Evolutionary conservation across 2,797 vertebrate species (phyloP).

Genomic region (Enoplosus armatus): DNA sequence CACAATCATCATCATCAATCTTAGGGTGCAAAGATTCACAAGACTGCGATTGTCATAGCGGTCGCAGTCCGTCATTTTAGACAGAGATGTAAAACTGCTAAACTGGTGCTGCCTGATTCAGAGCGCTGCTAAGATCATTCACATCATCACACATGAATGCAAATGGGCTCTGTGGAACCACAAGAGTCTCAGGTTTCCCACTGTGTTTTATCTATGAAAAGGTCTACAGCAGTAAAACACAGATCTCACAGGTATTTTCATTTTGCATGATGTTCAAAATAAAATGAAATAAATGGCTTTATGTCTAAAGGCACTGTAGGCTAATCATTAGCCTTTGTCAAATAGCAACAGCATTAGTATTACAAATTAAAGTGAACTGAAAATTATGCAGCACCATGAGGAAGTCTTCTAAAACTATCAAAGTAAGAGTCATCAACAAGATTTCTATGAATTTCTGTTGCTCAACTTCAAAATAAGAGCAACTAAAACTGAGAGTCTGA

Average conservation of each 20-base stretch:
- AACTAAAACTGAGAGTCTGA: neutral
- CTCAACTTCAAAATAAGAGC: conserved; percentile 33
- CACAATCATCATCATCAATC: no score
- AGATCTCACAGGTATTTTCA: conserved; percentile 36
- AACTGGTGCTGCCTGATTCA: conserved; percentile 25
- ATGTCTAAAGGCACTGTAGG: neutral
- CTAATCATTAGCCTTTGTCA: neutral
- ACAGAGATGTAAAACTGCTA: conserved; percentile 34
- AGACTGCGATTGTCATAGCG: conserved; percentile 11
- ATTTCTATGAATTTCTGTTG: neutral
- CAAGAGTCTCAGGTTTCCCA: conserved; percentile 49
- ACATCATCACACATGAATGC: conserved; percentile 61
- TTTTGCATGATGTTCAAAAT: conserved; percentile 7
- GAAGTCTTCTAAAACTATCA: neutral
- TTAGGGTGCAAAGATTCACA: conserved; percentile 16
- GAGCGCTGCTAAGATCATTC: conserved; percentile 48
- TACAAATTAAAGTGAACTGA: neutral
- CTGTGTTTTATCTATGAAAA: conserved; percentile 34
- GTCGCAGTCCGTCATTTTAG: conserved; percentile 18
- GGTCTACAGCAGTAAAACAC: conserved; percentile 26
- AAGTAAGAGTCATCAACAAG: neutral
- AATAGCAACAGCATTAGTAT: neutral
- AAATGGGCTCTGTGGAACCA: conserved; percentile 50
- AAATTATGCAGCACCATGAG: neutral
- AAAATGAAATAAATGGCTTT: neutral